Evolutionary conservation across 1,140 invertebrate genomes (phyloP).

Genomic region (Bombus picipes): DNA sequence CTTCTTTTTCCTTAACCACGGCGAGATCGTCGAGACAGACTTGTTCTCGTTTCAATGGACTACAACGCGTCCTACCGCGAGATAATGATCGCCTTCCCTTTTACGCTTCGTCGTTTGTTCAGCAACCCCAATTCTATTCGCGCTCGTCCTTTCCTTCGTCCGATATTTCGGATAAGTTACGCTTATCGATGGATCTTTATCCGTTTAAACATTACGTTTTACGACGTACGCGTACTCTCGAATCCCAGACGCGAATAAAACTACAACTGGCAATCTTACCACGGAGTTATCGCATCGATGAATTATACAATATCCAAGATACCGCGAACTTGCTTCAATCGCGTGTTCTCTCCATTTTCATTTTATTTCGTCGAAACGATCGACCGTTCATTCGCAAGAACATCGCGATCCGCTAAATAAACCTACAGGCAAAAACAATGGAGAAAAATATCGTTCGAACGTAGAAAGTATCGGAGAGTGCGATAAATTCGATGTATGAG

Average conservation of each 20-base stretch:
- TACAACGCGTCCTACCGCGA: constrained; percentile 28
- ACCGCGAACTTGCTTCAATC: not conserved
- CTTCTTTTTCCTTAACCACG: constrained; percentile 15
- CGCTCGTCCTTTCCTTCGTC: not conserved
- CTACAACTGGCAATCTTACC: not conserved
- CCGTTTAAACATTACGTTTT: not conserved
- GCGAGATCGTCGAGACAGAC: constrained; percentile 33
- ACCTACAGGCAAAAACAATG: not conserved
- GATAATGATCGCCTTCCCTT: constrained; percentile 54
- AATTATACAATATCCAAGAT: not conserved
- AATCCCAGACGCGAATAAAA: not conserved
- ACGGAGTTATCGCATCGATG: not conserved
- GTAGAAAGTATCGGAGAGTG: not conserved
- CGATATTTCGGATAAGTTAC: not conserved
- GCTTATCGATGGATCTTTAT: not conserved
- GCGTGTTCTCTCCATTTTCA: not conserved
- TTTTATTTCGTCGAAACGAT: constrained; percentile 5
- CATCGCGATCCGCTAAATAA: not conserved
- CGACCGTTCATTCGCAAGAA: not conserved
- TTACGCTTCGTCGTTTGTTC: constrained; percentile 21
- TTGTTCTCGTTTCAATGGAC: constrained; percentile 61
- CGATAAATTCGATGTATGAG: not conserved
- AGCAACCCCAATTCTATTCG: not conserved
- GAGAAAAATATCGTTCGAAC: not conserved
- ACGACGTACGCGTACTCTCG: not conserved